Evolutionary conservation across 2,797 vertebrate species (phyloP).

Genomic region (Phataginus tetradactyla): DNA sequence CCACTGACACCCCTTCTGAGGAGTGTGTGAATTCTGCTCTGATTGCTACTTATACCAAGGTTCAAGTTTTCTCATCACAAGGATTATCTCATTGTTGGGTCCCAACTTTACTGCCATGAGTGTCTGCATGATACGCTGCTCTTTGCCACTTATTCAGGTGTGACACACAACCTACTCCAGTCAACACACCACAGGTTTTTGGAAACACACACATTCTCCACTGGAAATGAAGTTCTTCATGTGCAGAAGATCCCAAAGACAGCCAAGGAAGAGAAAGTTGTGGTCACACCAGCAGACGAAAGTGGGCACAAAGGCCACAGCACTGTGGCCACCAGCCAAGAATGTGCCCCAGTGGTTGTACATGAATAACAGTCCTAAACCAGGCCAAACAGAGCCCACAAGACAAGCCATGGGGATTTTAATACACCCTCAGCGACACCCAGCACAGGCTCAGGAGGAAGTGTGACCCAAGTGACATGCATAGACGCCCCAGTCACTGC

Average conservation of each 20-base stretch:
- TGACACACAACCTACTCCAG: rapidly evolving
- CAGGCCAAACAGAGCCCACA: not conserved
- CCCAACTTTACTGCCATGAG: rapidly evolving
- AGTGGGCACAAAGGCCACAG: not conserved
- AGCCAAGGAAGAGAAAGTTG: no score
- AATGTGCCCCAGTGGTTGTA: no score
- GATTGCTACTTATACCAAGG: not conserved
- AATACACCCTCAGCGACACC: rapidly evolving
- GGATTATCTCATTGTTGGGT: not conserved
- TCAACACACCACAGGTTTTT: rapidly evolving
- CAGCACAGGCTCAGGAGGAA: not conserved
- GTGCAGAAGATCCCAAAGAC: not conserved
- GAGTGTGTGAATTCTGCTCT: rapidly evolving
- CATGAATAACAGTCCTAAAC: not conserved
- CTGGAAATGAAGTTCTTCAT: not conserved
- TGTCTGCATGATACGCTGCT: rapidly evolving
- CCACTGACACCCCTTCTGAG: not conserved
- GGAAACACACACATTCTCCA: not conserved
- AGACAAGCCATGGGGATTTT: rapidly evolving
- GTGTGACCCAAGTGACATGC: rapidly evolving
- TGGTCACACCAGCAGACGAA: not conserved
- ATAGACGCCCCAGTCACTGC: no score
- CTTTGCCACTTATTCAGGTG: not conserved
- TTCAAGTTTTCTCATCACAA: rapidly evolving
- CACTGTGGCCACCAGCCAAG: no score